Evolutionary conservation across 2,888 invertebrate genomes (phyloP).

Genomic region (Polydesmus complanatus): DNA sequence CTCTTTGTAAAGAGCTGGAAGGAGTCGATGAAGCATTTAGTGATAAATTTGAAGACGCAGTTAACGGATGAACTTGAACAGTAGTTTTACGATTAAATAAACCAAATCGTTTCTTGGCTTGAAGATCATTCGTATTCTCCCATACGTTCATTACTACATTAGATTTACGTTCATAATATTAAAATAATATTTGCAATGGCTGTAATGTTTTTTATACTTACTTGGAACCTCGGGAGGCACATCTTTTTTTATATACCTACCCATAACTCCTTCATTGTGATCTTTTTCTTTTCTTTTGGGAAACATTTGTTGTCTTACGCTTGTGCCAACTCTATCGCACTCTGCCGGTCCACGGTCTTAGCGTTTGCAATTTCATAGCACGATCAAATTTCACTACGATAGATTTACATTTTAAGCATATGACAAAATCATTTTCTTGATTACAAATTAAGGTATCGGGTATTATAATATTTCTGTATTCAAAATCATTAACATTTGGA

Average conservation of each 20-base stretch:
- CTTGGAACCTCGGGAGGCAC: slow-evolving; percentile 23
- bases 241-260: slow-evolving; percentile 26
- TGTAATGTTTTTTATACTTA: neutral
- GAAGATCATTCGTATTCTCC: neutral
- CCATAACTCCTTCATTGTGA: slow-evolving; percentile 24
- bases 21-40: neutral
- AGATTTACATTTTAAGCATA: too few species aligned
- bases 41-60: neutral
- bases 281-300: slow-evolving; percentile 22
- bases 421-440: too few species aligned
- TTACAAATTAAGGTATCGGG: too few species aligned
- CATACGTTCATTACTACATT: neutral
- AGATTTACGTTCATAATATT: neutral
- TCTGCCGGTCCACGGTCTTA: too few species aligned
- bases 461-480: too few species aligned
- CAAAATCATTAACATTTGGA: too few species aligned
- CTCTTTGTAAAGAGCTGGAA: neutral
- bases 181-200: neutral
- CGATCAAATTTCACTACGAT: too few species aligned
- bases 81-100: neutral
- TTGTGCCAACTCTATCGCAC: too few species aligned
- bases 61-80: neutral
- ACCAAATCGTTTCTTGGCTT: neutral
- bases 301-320: too few species aligned
- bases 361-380: too few species aligned